Evolutionary conservation across 2,797 vertebrate genomes (phyloP).

Genomic region (Spinibarbus caldwelli): DNA sequence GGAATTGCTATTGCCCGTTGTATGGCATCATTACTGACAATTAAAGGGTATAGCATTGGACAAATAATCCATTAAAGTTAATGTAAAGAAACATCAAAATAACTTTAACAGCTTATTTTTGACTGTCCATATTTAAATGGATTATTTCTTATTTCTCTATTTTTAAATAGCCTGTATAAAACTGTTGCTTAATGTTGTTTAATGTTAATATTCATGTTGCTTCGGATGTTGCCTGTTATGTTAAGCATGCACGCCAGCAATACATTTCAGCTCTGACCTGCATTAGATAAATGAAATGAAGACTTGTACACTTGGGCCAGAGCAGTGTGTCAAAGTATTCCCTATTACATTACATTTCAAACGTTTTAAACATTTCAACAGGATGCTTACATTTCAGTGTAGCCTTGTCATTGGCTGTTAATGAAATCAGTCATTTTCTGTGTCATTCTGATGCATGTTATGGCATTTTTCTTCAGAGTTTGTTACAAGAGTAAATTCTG

Average conservation of each 20-base stretch:
- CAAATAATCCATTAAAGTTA: neutral
- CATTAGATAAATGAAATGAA: neutral
- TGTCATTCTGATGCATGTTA: neutral
- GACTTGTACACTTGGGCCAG: neutral
- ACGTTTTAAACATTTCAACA: neutral
- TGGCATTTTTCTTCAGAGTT: neutral
- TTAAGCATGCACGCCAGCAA: slow-evolving; percentile 4
- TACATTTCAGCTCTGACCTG: slow-evolving; percentile 2
- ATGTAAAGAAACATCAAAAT: neutral
- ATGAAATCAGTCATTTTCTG: neutral
- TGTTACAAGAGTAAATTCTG: slow-evolving; percentile 26
- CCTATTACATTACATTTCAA: neutral
- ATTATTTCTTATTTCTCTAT: slow-evolving; percentile 4
- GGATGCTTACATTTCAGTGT: neutral
- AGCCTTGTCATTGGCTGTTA: neutral
- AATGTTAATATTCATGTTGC: slow-evolving; percentile 10
- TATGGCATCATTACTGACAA: neutral
- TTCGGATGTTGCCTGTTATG: neutral
- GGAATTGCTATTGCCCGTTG: neutral
- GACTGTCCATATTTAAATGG: neutral
- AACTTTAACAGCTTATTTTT: neutral
- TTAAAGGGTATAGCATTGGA: neutral
- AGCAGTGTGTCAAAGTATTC: neutral
- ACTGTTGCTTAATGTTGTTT: too few relatives aligned
- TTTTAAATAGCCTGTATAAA: slow-evolving; percentile 11